Percentiles rank a stretch among this genome's conserved stretches.
phyloP scores from a whole-genome alignment of 2,797 vertebrate species.

The Vultur gryphus region DNA sequence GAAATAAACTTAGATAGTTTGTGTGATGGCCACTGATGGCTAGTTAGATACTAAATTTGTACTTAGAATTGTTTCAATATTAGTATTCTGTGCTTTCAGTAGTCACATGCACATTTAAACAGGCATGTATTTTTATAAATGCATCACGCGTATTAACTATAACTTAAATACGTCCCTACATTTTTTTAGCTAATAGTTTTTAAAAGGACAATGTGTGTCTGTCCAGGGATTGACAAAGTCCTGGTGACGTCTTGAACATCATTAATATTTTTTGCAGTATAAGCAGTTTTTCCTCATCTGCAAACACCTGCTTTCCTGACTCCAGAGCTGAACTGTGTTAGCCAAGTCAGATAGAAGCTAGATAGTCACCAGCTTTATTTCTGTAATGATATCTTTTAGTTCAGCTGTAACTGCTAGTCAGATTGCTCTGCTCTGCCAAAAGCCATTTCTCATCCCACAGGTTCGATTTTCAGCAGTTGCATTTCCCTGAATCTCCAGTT shows the following conservation, averaged over 20 bases:
- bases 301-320: neutral
- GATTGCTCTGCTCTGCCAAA: neutral
- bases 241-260: neutral
- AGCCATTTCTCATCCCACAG: neutral
- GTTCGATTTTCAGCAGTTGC: neutral
- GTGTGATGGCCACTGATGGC: neutral
- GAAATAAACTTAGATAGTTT: neutral
- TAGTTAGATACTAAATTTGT: neutral
- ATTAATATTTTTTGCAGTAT: neutral
- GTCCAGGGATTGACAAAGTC: neutral
- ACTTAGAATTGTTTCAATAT: neutral
- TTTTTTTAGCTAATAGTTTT: neutral
- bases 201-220: neutral
- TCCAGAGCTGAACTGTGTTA: neutral
- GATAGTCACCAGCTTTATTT: neutral
- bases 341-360: neutral
- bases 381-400: neutral
- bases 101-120: neutral
- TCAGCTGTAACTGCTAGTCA: neutral
- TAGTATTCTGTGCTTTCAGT: neutral
- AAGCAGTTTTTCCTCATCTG: neutral
- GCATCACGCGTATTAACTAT: fast-evolving
- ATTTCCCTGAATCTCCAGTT: neutral
- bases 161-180: neutral
- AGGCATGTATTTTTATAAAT: neutral